Conservation (phyloP, 2,113 vertebrate species). For the Myocastor coypus region DNA sequence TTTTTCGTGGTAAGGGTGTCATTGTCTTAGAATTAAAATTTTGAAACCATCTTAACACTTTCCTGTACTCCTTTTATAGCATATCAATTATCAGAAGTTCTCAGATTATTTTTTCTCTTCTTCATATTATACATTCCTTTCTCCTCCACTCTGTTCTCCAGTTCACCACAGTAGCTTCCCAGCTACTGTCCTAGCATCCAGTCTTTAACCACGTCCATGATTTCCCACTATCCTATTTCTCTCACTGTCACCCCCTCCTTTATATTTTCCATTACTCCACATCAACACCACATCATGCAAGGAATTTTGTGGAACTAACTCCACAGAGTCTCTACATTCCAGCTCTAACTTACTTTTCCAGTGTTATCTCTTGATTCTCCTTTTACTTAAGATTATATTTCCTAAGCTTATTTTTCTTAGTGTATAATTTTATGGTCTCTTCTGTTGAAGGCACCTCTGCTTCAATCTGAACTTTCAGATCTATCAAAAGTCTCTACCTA, state of each 20-base stretch:
- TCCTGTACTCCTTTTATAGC: background rate
- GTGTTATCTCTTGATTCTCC: background rate
- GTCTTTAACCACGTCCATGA: background rate
- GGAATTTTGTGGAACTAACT: background rate
- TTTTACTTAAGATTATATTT: background rate
- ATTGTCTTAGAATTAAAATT: background rate
- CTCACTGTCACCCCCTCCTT: background rate
- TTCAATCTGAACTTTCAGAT: background rate
- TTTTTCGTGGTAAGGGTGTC: background rate
- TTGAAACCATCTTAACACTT: background rate
- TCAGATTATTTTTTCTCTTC: background rate
- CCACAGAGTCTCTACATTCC: background rate
- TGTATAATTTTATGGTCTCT: background rate
- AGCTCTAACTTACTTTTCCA: background rate
- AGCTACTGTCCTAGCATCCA: background rate
- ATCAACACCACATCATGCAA: background rate
- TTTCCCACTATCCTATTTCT: background rate
- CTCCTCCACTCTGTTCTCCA: background rate
- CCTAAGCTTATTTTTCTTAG: background rate
- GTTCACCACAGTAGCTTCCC: background rate
- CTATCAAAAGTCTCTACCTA: background rate
- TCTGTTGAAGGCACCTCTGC: background rate
- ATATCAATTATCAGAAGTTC: background rate
- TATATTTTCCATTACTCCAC: background rate
- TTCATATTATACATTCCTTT: background rate